These are phyloP conservation scores for Chloroceryle amazona DNA, from an alignment of 2,797 vertebrate species.

Conservation along the genomic window DNA sequence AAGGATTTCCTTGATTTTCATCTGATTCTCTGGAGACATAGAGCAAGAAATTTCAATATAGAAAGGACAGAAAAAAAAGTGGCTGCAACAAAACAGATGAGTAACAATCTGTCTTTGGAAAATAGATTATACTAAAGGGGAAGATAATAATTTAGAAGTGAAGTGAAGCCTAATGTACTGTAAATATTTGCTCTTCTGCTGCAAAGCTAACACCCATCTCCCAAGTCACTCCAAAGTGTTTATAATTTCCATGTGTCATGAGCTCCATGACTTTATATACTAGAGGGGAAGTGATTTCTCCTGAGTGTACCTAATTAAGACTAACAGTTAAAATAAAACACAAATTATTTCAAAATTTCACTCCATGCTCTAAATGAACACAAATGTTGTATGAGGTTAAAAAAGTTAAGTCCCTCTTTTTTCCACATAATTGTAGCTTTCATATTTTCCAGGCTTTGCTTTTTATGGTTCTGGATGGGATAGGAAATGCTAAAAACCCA, in stretches of 20 bases:
- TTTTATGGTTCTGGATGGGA: conserved; percentile 61
- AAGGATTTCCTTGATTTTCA: not conserved
- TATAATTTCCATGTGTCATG: conserved; percentile 58
- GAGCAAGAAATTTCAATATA: not conserved
- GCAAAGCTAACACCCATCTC: conserved; percentile 58
- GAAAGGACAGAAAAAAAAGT: not conserved
- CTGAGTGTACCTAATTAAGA: conserved; percentile 54
- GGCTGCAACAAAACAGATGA: not conserved
- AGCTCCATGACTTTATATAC: conserved; percentile 32
- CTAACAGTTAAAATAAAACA: conserved; percentile 68
- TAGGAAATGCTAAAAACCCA: conserved; percentile 68
- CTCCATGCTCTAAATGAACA: conserved; percentile 1
- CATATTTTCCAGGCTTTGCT: conserved; percentile 64
- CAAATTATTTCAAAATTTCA: conserved; percentile 44
- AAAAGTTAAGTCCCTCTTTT: conserved; percentile 38
- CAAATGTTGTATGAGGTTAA: conserved; percentile 45
- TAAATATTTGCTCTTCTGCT: conserved; percentile 70
- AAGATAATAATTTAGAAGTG: conserved; percentile 60
- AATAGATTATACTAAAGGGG: conserved; percentile 37
- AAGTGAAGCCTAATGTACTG: conserved; percentile 31
- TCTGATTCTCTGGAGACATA: not conserved
- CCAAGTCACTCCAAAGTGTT: conserved; percentile 65
- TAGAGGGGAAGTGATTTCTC: conserved; percentile 56
- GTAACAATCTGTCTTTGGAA: conserved; percentile 10
- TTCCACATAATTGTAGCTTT: conserved; percentile 58